These are phyloP conservation scores for Indri indri DNA, from an alignment of 2,113 vertebrate genomes.

Conservation along the genomic window DNA sequence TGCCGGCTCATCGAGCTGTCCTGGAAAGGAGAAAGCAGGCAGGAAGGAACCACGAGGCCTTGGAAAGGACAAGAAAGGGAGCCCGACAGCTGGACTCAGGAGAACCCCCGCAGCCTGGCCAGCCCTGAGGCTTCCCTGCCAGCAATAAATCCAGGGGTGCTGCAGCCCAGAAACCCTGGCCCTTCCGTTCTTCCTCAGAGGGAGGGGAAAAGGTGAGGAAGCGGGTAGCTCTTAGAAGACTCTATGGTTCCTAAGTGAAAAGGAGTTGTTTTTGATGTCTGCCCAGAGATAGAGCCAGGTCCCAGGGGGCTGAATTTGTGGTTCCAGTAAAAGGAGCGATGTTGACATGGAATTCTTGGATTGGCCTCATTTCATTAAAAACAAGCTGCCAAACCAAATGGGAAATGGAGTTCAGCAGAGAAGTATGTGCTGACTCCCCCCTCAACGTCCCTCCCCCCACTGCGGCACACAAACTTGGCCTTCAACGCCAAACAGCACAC, in stretches of 20 bases:
- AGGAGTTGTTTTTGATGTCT: conserved; percentile 52
- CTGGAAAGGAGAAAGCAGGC: conserved; percentile 31
- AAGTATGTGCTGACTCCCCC: conserved; percentile 54
- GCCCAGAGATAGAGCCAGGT: conserved; percentile 59
- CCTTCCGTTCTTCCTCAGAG: conserved; percentile 9
- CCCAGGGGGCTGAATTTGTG: conserved; percentile 49
- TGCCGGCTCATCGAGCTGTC: conserved; percentile 7
- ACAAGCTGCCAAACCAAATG: conserved; percentile 67
- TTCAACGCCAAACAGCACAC: background rate
- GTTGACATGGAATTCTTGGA: conserved; percentile 70
- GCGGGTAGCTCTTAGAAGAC: conserved; percentile 45
- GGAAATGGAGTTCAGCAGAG: conserved; percentile 60
- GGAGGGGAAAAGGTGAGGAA: conserved; percentile 23
- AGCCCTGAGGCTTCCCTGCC: background rate
- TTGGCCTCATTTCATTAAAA: conserved; percentile 58
- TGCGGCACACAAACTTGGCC: background rate
- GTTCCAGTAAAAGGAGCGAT: conserved; percentile 58
- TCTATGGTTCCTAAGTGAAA: conserved; percentile 34
- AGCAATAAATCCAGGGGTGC: background rate
- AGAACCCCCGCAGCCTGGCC: conserved; percentile 59
- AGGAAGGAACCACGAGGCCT: conserved; percentile 52
- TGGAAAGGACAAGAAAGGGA: conserved; percentile 70
- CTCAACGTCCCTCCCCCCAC: background rate
- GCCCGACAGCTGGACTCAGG: background rate
- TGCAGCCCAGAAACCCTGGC: background rate